Evolutionary conservation across 2,888 invertebrate species (phyloP), one percentile per base, ranked within the genome.

Genomic region (Strigamia crassipes): DNA sequence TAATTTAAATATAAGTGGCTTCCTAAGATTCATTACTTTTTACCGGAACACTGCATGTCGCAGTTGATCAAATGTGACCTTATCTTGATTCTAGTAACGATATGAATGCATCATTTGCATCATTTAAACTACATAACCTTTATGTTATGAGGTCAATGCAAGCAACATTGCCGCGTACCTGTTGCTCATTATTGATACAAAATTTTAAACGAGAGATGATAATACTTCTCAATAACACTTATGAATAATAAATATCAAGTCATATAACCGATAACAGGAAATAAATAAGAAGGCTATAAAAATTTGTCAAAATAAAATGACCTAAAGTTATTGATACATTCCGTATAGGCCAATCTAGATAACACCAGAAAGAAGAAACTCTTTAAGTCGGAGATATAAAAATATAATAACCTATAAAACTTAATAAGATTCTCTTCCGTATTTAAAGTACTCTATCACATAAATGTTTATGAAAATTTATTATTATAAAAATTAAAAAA

Each of bases 251-350:
- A 73, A 13, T 56, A 56, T 18, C 21, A 73, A 31, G 31, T 31
- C 73, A 27, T 73, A 31, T 27, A 73, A 12, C 73, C 31, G 31
- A 23, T 73, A 51, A 13, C 73, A 73, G 73, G 73, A 73, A 73
- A 73, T 73, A 73, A 73, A 18, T 27, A 73, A 31, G 56, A 73
- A 31, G 27, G 73, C 73, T 73, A 73, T 73, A 73, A 73, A 23
- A 73, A 27, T 73, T 73, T 31, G 31, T 73, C 73, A 27, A 73
- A 31, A 31, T 15, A 4, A 73, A 73, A 73, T 73, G 23, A 31
- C 8, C 13, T 31, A 27, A 12, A 27, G 15, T 31, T 5, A 27
- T 27, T 73, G 73, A 73, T 27, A 73, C 31, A 73, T 73, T 73
- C 73, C 31, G 27, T 27, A 2, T 3, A 13, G 73, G 27, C 31